Evolutionary conservation across 37 sponge, comb jelly and placozoan species (phyloP).

Genomic region (Haliclona indistincta): DNA sequence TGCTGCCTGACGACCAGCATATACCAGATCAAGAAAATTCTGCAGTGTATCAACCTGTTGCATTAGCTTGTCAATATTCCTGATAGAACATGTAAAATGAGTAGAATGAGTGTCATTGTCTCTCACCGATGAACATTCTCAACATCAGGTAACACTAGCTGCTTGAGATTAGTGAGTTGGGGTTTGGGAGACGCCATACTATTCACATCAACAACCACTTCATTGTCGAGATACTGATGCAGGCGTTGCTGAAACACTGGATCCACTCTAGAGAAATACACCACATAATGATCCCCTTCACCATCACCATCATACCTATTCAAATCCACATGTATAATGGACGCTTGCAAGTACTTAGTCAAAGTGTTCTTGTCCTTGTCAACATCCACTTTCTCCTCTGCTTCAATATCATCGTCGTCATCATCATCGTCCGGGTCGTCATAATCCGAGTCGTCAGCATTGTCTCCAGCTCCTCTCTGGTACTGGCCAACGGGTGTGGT

Average conservation of each 20-base stretch:
- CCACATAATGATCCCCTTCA: neutral
- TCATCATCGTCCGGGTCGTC: slow-evolving; percentile 8
- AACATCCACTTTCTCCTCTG: no score
- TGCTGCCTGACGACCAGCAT: slow-evolving; percentile 24
- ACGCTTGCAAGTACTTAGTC: neutral
- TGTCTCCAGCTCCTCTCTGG: slow-evolving; percentile 47
- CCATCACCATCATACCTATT: neutral
- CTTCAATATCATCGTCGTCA: slow-evolving; percentile 15
- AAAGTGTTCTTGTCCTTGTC: no score
- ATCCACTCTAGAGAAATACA: slow-evolving; percentile 22
- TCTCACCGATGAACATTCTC: slow-evolving; percentile 48
- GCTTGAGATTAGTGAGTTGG: slow-evolving; percentile 34
- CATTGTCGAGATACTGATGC: slow-evolving; percentile 42
- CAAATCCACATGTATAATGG: neutral
- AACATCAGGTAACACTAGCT: slow-evolving; percentile 42
- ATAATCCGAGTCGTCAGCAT: slow-evolving; percentile 1
- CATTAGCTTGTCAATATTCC: slow-evolving; percentile 55
- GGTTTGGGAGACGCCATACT: slow-evolving; percentile 37
- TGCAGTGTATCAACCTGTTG: slow-evolving; percentile 51
- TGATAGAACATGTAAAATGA: neutral
- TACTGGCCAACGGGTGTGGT: slow-evolving; percentile 51
- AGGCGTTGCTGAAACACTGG: slow-evolving; percentile 39
- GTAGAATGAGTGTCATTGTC: neutral
- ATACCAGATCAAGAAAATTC: slow-evolving; percentile 65
- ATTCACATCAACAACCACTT: slow-evolving; percentile 56